Evolutionary conservation across 2,113 vertebrate genomes (phyloP).

Genomic region (Crotalus helleri): DNA sequence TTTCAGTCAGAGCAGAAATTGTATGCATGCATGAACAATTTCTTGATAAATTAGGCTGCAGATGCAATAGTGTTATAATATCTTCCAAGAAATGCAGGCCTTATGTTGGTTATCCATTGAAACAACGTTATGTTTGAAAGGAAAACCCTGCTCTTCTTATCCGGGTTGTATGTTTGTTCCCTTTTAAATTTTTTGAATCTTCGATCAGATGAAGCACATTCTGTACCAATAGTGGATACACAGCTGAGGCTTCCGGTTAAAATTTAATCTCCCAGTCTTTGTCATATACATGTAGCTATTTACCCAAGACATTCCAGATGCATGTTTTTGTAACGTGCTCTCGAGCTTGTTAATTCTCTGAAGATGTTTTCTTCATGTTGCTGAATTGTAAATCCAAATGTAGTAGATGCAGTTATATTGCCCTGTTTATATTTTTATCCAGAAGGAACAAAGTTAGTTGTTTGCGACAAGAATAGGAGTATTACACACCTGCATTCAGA

Average conservation of each 20-base stretch:
- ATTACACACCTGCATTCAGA: constrained; percentile 62
- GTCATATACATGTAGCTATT: constrained; percentile 47
- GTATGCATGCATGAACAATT: constrained; percentile 40
- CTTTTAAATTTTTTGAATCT: constrained; percentile 48
- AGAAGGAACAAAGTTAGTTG: constrained; percentile 44
- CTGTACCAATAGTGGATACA: constrained; percentile 43
- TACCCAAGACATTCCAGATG: constrained; percentile 47
- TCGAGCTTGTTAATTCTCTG: constrained; percentile 51
- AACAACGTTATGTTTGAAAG: constrained; percentile 39
- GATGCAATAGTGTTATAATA: constrained; percentile 42
- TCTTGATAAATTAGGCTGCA: constrained; percentile 48
- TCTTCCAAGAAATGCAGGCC: constrained; percentile 43
- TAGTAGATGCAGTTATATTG: constrained; percentile 34
- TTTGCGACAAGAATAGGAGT: constrained; percentile 33
- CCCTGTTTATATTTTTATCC: constrained; percentile 54
- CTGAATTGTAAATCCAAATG: constrained; percentile 61
- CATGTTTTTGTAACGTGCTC: constrained; percentile 45
- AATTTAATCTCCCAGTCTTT: constrained; percentile 35
- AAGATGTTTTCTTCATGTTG: constrained; percentile 51
- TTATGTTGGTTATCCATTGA: constrained; percentile 62
- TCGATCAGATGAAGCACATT: constrained; percentile 42
- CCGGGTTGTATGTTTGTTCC: constrained; percentile 55
- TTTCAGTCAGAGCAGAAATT: constrained; percentile 52
- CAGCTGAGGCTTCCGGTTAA: constrained; percentile 41
- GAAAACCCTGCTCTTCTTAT: constrained; percentile 45